phyloP scores from a whole-genome alignment of 2,888 invertebrate species.

The Callyntrura guangdongensis region DNA sequence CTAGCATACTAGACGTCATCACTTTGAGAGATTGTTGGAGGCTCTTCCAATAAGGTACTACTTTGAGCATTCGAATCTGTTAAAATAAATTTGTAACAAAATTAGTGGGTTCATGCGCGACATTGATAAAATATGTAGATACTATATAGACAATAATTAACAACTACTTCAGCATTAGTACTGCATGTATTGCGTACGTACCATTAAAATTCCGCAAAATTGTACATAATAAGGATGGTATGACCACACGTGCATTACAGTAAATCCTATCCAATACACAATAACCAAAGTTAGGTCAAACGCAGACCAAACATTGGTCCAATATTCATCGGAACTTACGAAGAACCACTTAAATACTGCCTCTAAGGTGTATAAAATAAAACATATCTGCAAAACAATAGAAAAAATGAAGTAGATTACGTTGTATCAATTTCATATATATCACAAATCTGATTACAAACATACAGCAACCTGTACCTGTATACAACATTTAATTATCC shows the following conservation, averaged over 20 bases:
- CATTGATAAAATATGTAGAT: too few relatives aligned
- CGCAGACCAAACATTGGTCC: slow-evolving; percentile 64
- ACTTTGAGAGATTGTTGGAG: slow-evolving; percentile 64
- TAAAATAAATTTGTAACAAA: not conserved
- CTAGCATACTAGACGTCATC: slow-evolving; percentile 19
- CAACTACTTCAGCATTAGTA: not conserved
- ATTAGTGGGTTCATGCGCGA: too few relatives aligned
- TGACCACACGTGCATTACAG: slow-evolving; percentile 13
- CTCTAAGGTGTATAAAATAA: slow-evolving; percentile 66
- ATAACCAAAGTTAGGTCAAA: slow-evolving; percentile 67
- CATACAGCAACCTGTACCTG: slow-evolving; percentile 45
- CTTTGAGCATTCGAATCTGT: slow-evolving; percentile 73
- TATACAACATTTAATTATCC: slow-evolving; percentile 46
- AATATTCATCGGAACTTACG: slow-evolving; percentile 68
- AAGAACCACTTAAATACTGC: slow-evolving; percentile 60
- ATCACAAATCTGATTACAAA: not conserved
- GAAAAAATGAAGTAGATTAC: too few relatives aligned
- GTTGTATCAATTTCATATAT: not conserved
- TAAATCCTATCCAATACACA: slow-evolving; percentile 64
- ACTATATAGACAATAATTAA: slow-evolving; percentile 4
- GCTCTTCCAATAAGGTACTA: slow-evolving; percentile 59
- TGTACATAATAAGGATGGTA: not conserved
- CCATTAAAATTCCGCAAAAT: slow-evolving; percentile 71
- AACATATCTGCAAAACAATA: slow-evolving; percentile 67
- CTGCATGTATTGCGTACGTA: not conserved